Base-by-base conservation (phyloP, 1,140 invertebrate species). In the Dreissena polymorpha region DNA sequence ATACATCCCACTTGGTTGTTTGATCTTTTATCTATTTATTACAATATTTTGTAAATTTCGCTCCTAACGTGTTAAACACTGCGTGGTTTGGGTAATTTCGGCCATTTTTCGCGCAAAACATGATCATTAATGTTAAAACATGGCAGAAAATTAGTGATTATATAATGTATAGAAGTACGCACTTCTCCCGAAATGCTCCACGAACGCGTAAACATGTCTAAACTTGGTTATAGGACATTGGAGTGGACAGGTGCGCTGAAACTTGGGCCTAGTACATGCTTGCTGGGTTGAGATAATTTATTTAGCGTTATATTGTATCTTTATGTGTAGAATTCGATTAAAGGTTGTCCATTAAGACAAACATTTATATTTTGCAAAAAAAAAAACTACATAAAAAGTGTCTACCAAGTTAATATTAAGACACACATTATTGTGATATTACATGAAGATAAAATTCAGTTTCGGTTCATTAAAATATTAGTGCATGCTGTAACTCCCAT, bases 1-100 rank as follows among this genome's bases (percentile, higher is more conserved):
- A 73, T 73, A 82, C 79, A 65, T 74, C 63, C 79, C 79, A 82
- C 79, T 82, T 74, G 71, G 21, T 65, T 49, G 23, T 82, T 67
- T 73, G 79, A 82, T 82, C 79, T 55, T 65, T 70, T 82, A 82
- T 82, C 70, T 82, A 82, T 82, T 73, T 82, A 82, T 82, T 82
- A 82, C 68, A 55, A 82, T 49, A 74, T 64, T 82, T 82, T 82
- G 79, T 82, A 82, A 73, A 82, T 82, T 82, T 73, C 68, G 55
- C 79, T 64, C 70, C 70, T 82, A 74, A 82, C 79, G 79, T 82
- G 79, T 82, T 82, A 82, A 82, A 82, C 79, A 82, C 12, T 69
- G 55, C 55, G 65, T 72, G 57, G 63, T 82, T 82, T 82, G 60
- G 27, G 50, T 70, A 74, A 64, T 74, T 72, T 67, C 65, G n/a